Percentiles rank a stretch among this genome's conserved stretches.
These are phyloP conservation scores for Agrenia bidenticulata DNA, from an alignment of 2,888 invertebrate genomes.

Conservation along the genomic window DNA sequence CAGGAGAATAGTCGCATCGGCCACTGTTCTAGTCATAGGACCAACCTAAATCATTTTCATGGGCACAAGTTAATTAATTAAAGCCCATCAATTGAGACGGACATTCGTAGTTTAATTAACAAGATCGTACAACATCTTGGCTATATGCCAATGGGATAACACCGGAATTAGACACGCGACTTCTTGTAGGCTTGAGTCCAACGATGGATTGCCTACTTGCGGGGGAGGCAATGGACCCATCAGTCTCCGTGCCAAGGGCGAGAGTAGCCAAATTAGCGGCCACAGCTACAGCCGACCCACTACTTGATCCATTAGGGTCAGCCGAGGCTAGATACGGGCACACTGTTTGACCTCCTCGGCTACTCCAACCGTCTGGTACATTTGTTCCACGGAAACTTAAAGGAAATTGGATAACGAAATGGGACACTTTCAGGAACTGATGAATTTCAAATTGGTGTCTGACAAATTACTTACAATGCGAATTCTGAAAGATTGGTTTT, in stretches of 20 bases:
- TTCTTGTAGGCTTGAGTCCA: constrained; percentile 32
- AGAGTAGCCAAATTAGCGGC: constrained; percentile 35
- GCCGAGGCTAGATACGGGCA: constrained; percentile 27
- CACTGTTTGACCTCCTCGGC: constrained; percentile 33
- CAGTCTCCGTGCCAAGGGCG: constrained; percentile 37
- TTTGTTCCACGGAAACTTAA: constrained; percentile 32
- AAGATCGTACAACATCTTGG: constrained; percentile 42
- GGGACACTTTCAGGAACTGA: too few relatives aligned
- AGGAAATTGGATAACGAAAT: too few relatives aligned
- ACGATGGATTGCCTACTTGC: constrained; percentile 20
- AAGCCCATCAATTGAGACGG: too few relatives aligned
- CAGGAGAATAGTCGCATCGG: constrained; percentile 27
- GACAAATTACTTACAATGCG: constrained; percentile 31
- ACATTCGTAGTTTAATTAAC: too few relatives aligned
- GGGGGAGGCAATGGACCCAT: constrained; percentile 38
- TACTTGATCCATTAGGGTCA: constrained; percentile 32
- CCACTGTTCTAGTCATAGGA: constrained; percentile 35
- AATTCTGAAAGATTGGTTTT: constrained; percentile 40
- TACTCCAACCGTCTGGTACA: constrained; percentile 43
- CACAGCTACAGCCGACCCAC: constrained; percentile 31
- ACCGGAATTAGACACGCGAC: constrained; percentile 26
- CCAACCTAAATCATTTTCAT: constrained; percentile 32
- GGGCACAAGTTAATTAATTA: too few relatives aligned
- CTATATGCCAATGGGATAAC: constrained; percentile 34
- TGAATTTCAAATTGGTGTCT: too few relatives aligned